phyloP scores from a whole-genome alignment of 2,888 invertebrate genomes.

The Nipponacmea schrenckii region DNA sequence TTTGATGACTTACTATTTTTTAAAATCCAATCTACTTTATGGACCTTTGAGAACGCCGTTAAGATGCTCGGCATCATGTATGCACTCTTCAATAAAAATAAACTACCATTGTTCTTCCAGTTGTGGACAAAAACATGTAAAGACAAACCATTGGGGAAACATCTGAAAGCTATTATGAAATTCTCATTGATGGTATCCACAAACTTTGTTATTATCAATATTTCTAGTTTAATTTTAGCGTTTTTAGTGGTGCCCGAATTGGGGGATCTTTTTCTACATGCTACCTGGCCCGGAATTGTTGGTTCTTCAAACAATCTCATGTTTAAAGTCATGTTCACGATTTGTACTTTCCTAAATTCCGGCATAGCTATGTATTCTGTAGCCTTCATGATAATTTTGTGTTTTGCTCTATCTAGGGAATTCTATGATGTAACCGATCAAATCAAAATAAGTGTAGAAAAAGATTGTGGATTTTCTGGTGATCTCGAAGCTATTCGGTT shows the following conservation, averaged over 20 bases:
- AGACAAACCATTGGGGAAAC: slow-evolving; percentile 28
- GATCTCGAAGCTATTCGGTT: slow-evolving; percentile 47
- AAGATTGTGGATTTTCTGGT: slow-evolving; percentile 25
- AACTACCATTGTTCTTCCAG: slow-evolving; percentile 34
- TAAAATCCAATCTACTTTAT: slow-evolving; percentile 40
- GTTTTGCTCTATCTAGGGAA: slow-evolving; percentile 31
- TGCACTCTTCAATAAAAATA: slow-evolving; percentile 33
- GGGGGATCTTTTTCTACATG: slow-evolving; percentile 34
- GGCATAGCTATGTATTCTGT: slow-evolving; percentile 37
- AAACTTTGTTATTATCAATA: slow-evolving; percentile 34
- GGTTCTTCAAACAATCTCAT: slow-evolving; percentile 15
- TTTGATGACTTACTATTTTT: slow-evolving; percentile 42
- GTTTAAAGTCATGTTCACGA: slow-evolving; percentile 29
- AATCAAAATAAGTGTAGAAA: slow-evolving; percentile 17
- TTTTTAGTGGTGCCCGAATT: slow-evolving; percentile 35
- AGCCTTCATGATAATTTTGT: slow-evolving; percentile 32
- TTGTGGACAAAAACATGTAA: slow-evolving; percentile 32
- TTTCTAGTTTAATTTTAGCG: slow-evolving; percentile 30
- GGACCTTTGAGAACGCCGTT: slow-evolving; percentile 36
- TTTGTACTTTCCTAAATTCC: slow-evolving; percentile 32
- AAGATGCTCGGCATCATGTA: slow-evolving; percentile 30
- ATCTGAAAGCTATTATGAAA: slow-evolving; percentile 33
- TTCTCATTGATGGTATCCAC: slow-evolving; percentile 32
- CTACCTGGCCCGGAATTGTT: slow-evolving; percentile 32
- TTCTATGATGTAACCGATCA: slow-evolving; percentile 29